phyloP scores from a whole-genome alignment of 2,888 invertebrate species.

The Electrophaes corylata region DNA sequence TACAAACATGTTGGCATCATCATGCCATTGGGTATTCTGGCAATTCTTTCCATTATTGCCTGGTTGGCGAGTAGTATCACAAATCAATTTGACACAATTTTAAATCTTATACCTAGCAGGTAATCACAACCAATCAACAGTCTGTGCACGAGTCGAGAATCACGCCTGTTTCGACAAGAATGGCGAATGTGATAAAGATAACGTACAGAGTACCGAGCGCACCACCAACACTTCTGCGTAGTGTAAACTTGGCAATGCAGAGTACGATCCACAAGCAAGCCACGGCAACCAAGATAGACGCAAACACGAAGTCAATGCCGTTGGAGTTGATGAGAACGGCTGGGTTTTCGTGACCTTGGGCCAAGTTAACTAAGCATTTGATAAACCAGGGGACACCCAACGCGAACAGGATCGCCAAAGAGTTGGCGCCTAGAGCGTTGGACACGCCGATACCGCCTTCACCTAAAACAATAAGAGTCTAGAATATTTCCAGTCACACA shows the following conservation, averaged over 20 bases:
- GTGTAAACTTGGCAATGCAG: constrained; percentile 87
- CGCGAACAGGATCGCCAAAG: constrained; percentile 92
- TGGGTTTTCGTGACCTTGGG: constrained; percentile 70
- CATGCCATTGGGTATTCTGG: background rate
- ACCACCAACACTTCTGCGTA: constrained; percentile 88
- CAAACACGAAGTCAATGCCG: constrained; percentile 92
- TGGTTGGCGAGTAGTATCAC: background rate
- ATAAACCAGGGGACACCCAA: constrained; percentile 94
- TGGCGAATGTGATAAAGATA: constrained; percentile 89
- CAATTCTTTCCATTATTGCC: background rate
- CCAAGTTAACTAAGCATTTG: constrained; percentile 85
- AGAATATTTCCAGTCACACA: background rate
- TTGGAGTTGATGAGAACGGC: constrained; percentile 89
- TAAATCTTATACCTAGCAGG: too few relatives aligned
- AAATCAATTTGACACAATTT: background rate
- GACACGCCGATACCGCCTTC: constrained; percentile 94
- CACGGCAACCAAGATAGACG: constrained; percentile 90
- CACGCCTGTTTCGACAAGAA: constrained; percentile 90
- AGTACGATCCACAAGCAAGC: constrained; percentile 87
- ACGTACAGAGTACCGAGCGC: constrained; percentile 87
- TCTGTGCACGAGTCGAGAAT: constrained; percentile 65
- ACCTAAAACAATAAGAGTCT: constrained; percentile 78
- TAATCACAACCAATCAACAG: constrained; percentile 18
- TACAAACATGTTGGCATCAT: constrained; percentile 8
- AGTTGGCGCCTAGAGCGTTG: constrained; percentile 94